phyloP scores from a whole-genome alignment of 2,797 vertebrate species.

The Pangasius djambal region DNA sequence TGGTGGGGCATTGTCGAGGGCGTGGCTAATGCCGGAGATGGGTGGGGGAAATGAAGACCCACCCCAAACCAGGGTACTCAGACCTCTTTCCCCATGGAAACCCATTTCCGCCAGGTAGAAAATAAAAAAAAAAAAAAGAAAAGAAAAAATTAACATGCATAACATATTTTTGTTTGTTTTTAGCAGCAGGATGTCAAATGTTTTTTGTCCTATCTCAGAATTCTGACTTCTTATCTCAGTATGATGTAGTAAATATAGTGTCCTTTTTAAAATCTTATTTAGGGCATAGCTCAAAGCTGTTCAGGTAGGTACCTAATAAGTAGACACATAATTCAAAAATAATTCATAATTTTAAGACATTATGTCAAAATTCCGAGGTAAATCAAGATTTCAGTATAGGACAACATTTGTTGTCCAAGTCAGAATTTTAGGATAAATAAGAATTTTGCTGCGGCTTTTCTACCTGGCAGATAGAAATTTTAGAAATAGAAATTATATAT shows the following conservation, averaged over 20 bases:
- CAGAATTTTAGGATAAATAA: neutral
- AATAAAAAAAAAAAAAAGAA: neutral
- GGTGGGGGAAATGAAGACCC: neutral
- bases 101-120: neutral
- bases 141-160: too few relatives aligned
- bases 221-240: too few relatives aligned
- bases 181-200: neutral
- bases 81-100: neutral
- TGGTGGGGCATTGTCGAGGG: constrained; percentile 7
- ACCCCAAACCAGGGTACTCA: neutral
- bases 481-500: too few relatives aligned
- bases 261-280: too few relatives aligned
- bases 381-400: neutral
- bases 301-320: neutral
- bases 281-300: neutral
- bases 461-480: neutral
- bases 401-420: neutral
- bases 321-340: neutral
- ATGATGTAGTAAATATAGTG: too few relatives aligned
- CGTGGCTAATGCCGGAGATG: neutral
- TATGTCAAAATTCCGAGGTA: neutral
- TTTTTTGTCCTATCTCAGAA: neutral
- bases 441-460: neutral
- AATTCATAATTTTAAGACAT: neutral
- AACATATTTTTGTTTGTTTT: neutral